Evolutionary conservation across 1,140 invertebrate genomes (phyloP), one percentile per base, ranked within the genome.

Genomic region (Drosophila lowei): DNA sequence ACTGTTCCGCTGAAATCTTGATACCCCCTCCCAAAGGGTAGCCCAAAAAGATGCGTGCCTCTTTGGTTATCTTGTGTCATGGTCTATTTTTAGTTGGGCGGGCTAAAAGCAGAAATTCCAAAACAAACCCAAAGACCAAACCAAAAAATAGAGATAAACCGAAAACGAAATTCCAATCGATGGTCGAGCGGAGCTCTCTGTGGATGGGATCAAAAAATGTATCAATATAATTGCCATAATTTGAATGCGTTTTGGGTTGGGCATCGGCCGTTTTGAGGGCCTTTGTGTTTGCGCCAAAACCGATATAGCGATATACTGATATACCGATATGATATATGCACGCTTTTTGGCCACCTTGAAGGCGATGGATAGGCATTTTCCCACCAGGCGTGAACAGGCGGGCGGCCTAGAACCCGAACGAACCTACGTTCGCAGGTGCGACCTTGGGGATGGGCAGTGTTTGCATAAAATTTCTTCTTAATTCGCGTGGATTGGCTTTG

Each of bases 221-320:
- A 77, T 85, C 68, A 85, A 86, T 85, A 85, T 85, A 86, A 85
- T 86, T 85, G 80, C 72, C 80, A 85, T 85, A 77, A 86, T 86
- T 85, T 86, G 68, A 85, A 86, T 85, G 80, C 80, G 80, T 75
- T 86, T 80, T 86, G 80, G 73, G 77, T 72, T 71, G 81, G 83
- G 80, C 9, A 11, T 11, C 0, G 30, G 8, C 64, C 68, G 60
- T 55, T 75, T 73, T 63, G 3, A 71, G 59, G 62, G 60, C 28
- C 46, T 64, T 50, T 52, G 25, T 43, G 23, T 62, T 50, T 55
- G 43, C 44, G 41, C 64, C 41, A n/a, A n/a, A n/a, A n/a, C n/a
- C n/a, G n/a, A n/a, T n/a, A n/a, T n/a, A n/a, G n/a, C n/a, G n/a
- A n/a, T n/a, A n/a, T n/a, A n/a, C n/a, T n/a, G n/a, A n/a, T n/a